Evolutionary conservation across 2,888 invertebrate species (phyloP), one percentile per base, ranked within the genome.

Genomic region (Ennomos fuscantarius): DNA sequence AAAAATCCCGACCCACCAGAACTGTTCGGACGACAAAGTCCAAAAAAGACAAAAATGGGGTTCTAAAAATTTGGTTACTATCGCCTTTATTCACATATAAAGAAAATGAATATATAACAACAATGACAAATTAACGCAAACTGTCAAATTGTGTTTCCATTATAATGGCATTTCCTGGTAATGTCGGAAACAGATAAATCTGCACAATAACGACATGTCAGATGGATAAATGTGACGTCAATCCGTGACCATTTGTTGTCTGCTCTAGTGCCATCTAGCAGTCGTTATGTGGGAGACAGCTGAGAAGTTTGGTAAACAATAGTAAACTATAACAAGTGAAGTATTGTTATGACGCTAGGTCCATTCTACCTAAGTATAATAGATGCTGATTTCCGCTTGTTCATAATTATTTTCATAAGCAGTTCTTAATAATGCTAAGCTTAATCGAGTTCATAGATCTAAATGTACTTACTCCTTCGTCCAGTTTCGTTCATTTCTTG

Each of bases 201-300:
- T 86, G 81, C 78, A 81, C 82, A 80, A 83, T 83, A 86, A 86
- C 82, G 81, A 76, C 69, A 82, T 74, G 87, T 86, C 86, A 81
- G 69, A 66, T 73, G 74, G 86, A 89, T 87, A 87, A 87, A 90
- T 90, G 89, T 84, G 81, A 85, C 88, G 87, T 90, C 89, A 87
- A 89, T 89, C 86, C 77, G 74, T 75, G 72, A 73, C 84, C 86
- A 88, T 88, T 87, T 87, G 86, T 85, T 76, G 85, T 77, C 65
- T 72, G 66, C 72, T 73, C 69, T 77, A 73, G 69, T 73, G 63
- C 58, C 62, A 62, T 66, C 65, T 62, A 65, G 60, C 54, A 70
- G 74, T 82, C 81, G 82, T 82, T 83, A 84, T 56, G 62, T 56
- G 36, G 35, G 72, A 86, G 81, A 86, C 77, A 32, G 77, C 1